phyloP scores from a whole-genome alignment of 2,888 invertebrate species.

The Heliconius sara region DNA sequence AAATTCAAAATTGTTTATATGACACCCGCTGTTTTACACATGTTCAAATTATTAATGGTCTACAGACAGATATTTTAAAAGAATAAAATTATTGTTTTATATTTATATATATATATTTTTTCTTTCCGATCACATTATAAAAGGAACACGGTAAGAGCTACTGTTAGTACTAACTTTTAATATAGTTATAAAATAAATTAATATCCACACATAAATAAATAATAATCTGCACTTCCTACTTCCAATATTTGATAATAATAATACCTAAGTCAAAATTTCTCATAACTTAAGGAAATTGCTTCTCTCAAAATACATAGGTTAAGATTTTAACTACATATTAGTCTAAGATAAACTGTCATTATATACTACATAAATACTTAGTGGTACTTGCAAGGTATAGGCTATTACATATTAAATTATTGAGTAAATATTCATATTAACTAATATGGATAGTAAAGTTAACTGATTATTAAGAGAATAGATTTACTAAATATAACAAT shows the following conservation, averaged over 20 bases:
- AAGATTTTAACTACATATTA: not conserved
- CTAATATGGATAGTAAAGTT: not conserved
- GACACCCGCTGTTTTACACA: slow-evolving; percentile 5
- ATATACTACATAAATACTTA: not conserved
- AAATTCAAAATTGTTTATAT: not conserved
- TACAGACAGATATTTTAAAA: slow-evolving; percentile 9
- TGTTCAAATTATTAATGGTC: slow-evolving; percentile 32
- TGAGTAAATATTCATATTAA: not conserved
- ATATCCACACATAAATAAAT: not conserved
- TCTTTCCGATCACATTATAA: not conserved
- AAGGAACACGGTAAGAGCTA: not conserved
- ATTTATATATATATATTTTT: not conserved
- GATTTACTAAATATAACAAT: not conserved
- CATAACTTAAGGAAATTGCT: not conserved
- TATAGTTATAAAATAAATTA: not conserved
- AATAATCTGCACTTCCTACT: not conserved
- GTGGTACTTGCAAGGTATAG: not conserved
- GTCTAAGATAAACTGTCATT: not conserved
- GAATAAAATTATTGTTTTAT: not conserved
- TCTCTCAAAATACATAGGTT: not conserved
- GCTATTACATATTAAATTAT: not conserved
- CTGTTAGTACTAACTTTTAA: not conserved
- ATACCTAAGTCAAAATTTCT: not conserved
- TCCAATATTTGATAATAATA: too few relatives aligned
- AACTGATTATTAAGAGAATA: not conserved